These are phyloP conservation scores for Phymanthus crucifer DNA, from an alignment of 92 coral and sea anemone genomes.

Conservation along the genomic window DNA sequence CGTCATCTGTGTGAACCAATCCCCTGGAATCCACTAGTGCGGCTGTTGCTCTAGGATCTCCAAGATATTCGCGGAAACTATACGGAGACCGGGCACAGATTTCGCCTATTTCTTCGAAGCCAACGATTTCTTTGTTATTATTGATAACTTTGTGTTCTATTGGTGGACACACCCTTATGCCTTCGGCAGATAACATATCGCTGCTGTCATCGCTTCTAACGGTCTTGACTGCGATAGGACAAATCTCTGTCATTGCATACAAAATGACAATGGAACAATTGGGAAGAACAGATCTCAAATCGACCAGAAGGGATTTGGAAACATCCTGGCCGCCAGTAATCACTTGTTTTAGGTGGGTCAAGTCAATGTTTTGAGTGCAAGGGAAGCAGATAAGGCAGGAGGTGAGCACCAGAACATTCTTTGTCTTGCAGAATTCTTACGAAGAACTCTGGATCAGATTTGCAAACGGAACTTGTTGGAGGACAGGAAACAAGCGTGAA, in stretches of 20 bases:
- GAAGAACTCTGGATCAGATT: slow-evolving; percentile 13
- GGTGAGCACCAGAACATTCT: slow-evolving; percentile 30
- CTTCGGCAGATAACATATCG: neutral
- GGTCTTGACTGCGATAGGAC: neutral
- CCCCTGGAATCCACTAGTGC: neutral
- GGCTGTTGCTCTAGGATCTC: neutral
- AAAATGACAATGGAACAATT: no score
- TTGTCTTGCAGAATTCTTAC: neutral
- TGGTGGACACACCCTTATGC: slow-evolving; percentile 1
- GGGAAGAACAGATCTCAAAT: no score
- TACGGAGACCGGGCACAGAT: slow-evolving; percentile 12
- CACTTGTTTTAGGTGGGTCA: neutral
- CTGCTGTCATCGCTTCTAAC: no score
- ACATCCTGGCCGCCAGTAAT: slow-evolving; percentile 22
- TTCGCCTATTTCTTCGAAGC: slow-evolving; percentile 11
- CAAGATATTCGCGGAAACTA: neutral
- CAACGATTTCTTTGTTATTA: neutral
- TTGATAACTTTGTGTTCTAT: slow-evolving; percentile 20
- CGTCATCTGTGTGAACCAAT: slow-evolving; percentile 14
- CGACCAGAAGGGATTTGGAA: neutral
- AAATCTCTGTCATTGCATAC: neutral
- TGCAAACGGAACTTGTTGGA: slow-evolving; percentile 34
- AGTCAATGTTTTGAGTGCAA: neutral
- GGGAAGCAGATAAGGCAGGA: slow-evolving; percentile 20
- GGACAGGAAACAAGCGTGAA: slow-evolving; percentile 37